Evolutionary conservation across 2,888 invertebrate genomes (phyloP), one percentile per base, ranked within the genome.

Genomic region (Polyploca ridens): DNA sequence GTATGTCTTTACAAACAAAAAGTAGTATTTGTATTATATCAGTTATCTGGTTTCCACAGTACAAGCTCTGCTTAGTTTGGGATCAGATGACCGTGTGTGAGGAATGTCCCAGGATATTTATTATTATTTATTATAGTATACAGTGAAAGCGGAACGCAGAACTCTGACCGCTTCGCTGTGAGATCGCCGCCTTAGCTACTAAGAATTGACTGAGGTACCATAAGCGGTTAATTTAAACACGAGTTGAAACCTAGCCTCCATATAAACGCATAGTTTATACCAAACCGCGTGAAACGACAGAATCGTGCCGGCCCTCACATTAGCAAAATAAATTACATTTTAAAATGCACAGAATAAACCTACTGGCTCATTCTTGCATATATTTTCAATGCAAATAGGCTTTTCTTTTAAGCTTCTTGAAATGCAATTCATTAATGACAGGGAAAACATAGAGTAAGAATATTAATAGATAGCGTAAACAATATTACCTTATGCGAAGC

Each of bases 301-400:
- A 49, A 54, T 54, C 54, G 54, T 54, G 54, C 16, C 19, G 54
- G 19, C 19, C 19, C 54, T 54, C 19, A 54, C 54, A 54, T 54
- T 54, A 54, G 54, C 54, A 19, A 54, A 54, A 54, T 54, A 54
- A 54, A 54, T 54, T 54, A 19, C 54, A 8, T 10, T 54, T 54
- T 54, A 54, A 54, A 19, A 54, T 54, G 1, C 54, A 54, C 54
- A 8, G 54, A 54, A 54, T 54, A 19, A 54, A 54, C 19, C n/a
- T 19, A 4, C 6, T 7, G 54, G 54, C 54, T 54, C 54, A 54
- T 54, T 54, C 54, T 54, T 54, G 54, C 54, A 54, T 54, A 54
- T 19, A 19, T 54, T 54, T 19, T 54, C 16, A 54, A 54, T 54
- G 54, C 54, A 54, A 54, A 54, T 54, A 46, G 3, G 16, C 19